Base-by-base conservation (phyloP, 2,113 vertebrate species). In the Rafetus swinhoei region DNA sequence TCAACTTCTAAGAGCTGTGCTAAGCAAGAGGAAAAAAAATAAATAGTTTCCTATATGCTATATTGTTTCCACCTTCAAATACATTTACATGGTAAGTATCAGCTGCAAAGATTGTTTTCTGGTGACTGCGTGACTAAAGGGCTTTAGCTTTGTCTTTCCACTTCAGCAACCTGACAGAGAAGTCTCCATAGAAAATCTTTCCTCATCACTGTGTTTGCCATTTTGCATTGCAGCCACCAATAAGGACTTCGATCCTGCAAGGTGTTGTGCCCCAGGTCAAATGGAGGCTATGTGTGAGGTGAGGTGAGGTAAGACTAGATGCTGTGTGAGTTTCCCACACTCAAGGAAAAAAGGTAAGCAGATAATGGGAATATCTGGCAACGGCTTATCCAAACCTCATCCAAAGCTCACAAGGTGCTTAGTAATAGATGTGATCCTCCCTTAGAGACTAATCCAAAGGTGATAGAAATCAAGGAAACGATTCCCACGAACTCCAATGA, bases 21-120 rank as follows among this genome's bases (percentile, higher is more conserved):
- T 96, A 81, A 9, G 59, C 88, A 93, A 88, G 32, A 90, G 74
- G 55, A 39, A 39, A 52, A 52, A 92, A 50, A 97, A 84, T 24
- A 89, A 59, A 90, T 53, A 13, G 53, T 53, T 53, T 53, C 53
- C 53, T 53, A 53, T 53, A 9, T 87, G 35, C 25, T 85, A 90
- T 32, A 27, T 65, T 82, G 2, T 81, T 93, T 93, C 72, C 65
- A 87, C 62, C 69, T 85, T 93, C 88, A 93, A 82, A 74, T 82
- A 87, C 50, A 88, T 81, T 95, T 93, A 77, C 2, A 2, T n/a
- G 87, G 55, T 54, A 62, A 27, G 7, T 55, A 84, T 59, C 55
- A 92, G 10, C 50, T 81, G 57, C 7, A 0, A 0, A 65, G 81
- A 39, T 9, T 89, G 87, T 29, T 91, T 92, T 86, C 53, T 21